Base-by-base conservation (phyloP, 2,113 vertebrate species). In the Triplophysa siluroides region DNA sequence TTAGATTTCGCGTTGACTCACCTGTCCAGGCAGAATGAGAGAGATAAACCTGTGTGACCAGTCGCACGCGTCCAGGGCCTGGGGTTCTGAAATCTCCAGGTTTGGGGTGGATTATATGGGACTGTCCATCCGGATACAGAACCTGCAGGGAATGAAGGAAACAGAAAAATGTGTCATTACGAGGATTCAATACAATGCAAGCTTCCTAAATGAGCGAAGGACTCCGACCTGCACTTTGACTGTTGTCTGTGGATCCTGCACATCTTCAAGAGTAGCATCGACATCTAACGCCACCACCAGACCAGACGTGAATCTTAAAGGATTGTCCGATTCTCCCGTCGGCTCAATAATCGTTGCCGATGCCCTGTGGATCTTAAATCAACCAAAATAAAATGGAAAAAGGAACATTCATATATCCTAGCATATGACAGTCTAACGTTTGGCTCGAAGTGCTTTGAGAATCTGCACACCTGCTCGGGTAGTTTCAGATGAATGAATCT, bases 1-100 rank as follows among this genome's bases (percentile, higher is more conserved):
- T 50, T 50, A 18, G n/a, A 29, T 26, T 29, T 64, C 6, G 19
- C 1, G 65, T 26, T 4, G 0, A 56, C 87, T 78, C 80, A 99
- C 98, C 98, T 88, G 98, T 99, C 97, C 98, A 99, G 4, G 98
- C 97, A 0, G 93, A 94, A 85, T 99, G 98, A 0, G 96, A 99
- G 26, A 99, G 94, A 88, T 98, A 99, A 61, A 99, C 96, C 88
- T 99, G 97, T 19, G 97, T 98, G 88, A 99, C 97, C 73, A 99
- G 94, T 3, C 98, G 84, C 87, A 98, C 96, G 52, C 96, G 90
- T n/a, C 94, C 92, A 0, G 96, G 96, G 26, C 95, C 96, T 0
- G 97, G 98, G 62, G 96, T 97, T 62, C 97, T 92, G 83, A 99
- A 99, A 88, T 99, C 97, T 82, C 93, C 94, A 1, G 96, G 96